Base-by-base conservation (phyloP, 2,113 vertebrate species). In the Eublepharis macularius region DNA sequence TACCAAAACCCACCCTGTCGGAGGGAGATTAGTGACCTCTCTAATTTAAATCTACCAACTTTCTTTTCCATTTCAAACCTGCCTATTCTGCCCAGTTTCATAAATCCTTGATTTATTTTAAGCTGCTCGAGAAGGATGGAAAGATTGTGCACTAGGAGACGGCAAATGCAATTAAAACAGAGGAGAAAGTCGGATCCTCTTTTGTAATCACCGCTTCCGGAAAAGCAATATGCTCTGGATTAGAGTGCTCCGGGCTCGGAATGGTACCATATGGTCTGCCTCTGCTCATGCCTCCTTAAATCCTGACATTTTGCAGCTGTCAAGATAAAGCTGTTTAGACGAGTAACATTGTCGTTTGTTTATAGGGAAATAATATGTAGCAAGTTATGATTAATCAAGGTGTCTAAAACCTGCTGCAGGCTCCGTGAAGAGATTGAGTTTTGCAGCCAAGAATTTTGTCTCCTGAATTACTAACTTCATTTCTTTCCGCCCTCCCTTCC, bases 281-380 rank as follows among this genome's bases (percentile, higher is more conserved):
- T 95, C 95, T 92, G 91, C 87, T 96, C 93, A 24, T 92, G 94
- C 93, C 47, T 93, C 95, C 95, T 95, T 96, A 96, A 96, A 96
- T 94, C 94, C 95, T 96, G 96, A 96, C 96, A 96, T 96, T 97
- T 96, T 96, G 94, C 95, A 96, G 94, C 95, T 97, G 96, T 96
- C 93, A 94, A 93, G 95, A 96, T 96, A 95, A 96, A 96, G 95
- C 94, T 96, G 94, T 96, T 96, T 96, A 92, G 94, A 94, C 88
- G 92, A 95, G 88, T 92, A 96, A 96, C 96, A 95, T 92, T 95
- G 95, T 94, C 93, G 91, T 96, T 97, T 96, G 96, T 96, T 97
- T 97, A 96, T 95, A 95, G 91, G 94, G 92, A 96, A 97, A 96
- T 96, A 96, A 96, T 95, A 86, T 90, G 94, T 74, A 94, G 94